phyloP scores from a whole-genome alignment of 2,888 invertebrate genomes.

The Drosophila ustulata region DNA sequence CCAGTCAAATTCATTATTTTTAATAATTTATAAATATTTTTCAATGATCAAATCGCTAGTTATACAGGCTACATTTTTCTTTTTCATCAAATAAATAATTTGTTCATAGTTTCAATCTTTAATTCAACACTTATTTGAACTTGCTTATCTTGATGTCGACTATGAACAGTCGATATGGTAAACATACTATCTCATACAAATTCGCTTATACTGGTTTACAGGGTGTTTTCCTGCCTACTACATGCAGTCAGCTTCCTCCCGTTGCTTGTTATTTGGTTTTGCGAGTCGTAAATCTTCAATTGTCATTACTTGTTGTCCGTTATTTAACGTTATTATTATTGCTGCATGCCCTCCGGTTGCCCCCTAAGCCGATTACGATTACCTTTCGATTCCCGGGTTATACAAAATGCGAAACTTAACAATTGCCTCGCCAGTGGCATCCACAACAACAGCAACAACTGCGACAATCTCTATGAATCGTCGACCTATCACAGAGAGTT shows the following conservation, averaged over 20 bases:
- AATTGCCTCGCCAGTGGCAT: constrained; percentile 35
- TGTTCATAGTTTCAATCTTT: background rate
- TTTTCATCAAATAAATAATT: no score
- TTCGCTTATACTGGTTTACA: background rate
- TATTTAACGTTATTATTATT: constrained; percentile 68
- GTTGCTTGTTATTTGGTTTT: constrained; percentile 21
- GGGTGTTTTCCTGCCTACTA: background rate
- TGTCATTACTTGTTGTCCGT: constrained; percentile 67
- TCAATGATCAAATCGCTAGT: no score
- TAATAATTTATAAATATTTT: no score
- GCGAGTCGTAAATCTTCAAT: constrained; percentile 54
- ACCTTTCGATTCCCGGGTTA: constrained; percentile 27
- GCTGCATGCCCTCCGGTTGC: constrained; percentile 17
- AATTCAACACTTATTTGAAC: no score
- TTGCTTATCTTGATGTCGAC: no score
- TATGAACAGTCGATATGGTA: no score
- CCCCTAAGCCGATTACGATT: constrained; percentile 45
- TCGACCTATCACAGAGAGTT: background rate
- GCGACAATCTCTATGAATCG: background rate
- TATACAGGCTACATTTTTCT: no score
- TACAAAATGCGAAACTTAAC: constrained; percentile 37
- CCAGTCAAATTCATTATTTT: no score
- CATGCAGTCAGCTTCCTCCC: no score
- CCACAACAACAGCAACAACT: constrained; percentile 11
- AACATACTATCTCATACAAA: no score